Evolutionary conservation across 2,888 invertebrate species (phyloP), one percentile per base, ranked within the genome.

Genomic region (Scaptomyza tumidula): DNA sequence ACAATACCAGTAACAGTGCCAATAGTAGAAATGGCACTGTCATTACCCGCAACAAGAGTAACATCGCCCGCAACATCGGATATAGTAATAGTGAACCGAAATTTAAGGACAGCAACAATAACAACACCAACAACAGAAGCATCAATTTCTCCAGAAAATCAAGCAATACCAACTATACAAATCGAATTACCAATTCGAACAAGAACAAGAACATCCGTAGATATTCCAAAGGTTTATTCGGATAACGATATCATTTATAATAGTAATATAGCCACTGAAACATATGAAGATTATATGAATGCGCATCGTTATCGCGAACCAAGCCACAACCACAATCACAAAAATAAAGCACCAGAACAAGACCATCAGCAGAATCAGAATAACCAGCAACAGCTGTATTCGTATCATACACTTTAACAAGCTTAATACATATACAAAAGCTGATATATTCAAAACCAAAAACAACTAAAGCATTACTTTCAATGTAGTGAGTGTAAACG

Each of bases 181-280:
- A 43, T 41, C 55, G n/a, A 37, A 65, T 58, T 39, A 60, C 48
- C 69, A 73, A 61, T 71, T 19, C 76, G 75, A 75, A 73, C 54
- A 71, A 19, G 19, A 19, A 69, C 63, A 75, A 64, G 49, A 71
- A 71, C 80, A 72, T 75, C 79, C 64, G 74, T 89, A 79, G 89
- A 80, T 69, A 89, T 84, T 61, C 83, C 84, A 67, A 88, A 82
- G 77, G 83, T 90, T 62, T 88, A 85, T 80, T 90, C 89, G 63
- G 88, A 89, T 87, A 88, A 89, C 61, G 88, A 85, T 73, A 86
- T 89, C 57, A 80, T 83, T 67, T 85, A 88, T 73, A 71, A 58
- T 52, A 58, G 87, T 73, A 71, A 58, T 52, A 58, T 29, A 14
- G 64, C 41, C 50, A 50, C 44, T 10, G 61, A 43, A 33, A 35